Conservation (phyloP, 53 echinoderm and acorn worm species). For the Paelopatides confundens region DNA sequence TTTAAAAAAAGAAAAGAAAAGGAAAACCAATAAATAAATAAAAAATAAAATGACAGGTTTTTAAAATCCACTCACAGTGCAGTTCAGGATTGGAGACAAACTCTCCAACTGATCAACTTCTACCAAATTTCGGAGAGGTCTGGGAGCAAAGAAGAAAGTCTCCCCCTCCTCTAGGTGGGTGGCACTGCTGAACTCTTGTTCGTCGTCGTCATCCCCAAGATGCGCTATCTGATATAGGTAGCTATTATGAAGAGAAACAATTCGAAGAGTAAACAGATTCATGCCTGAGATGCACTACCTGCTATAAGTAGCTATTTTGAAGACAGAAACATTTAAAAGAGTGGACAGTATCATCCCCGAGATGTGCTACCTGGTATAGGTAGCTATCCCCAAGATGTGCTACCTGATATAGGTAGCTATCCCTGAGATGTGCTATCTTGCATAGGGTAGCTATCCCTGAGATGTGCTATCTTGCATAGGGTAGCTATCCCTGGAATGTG, state of each 20-base stretch:
- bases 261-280: too few relatives aligned
- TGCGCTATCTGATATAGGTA: conserved; percentile 98
- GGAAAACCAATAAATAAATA: too few relatives aligned
- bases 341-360: conserved; percentile 97
- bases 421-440: too few relatives aligned
- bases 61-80: conserved; percentile 57
- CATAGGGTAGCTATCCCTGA: too few relatives aligned
- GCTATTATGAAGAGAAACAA: conserved; percentile 41
- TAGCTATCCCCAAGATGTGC: conserved; percentile 96
- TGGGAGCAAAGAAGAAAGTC: conserved; percentile 99
- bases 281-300: too few relatives aligned
- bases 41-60: too few relatives aligned
- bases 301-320: too few relatives aligned
- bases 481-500: too few relatives aligned
- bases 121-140: conserved; percentile 92
- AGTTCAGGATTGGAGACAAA: conserved; percentile 91
- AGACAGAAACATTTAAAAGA: too few relatives aligned
- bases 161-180: conserved; percentile 98
- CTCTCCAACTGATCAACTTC: conserved; percentile 96
- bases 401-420: conserved; percentile 97
- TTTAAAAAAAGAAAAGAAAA: too few relatives aligned
- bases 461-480: too few relatives aligned
- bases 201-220: conserved; percentile 96
- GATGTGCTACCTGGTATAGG: conserved; percentile 96
- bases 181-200: conserved; percentile 96